Evolutionary conservation across 2,797 vertebrate genomes (phyloP).

Genomic region (Borostomias antarcticus): DNA sequence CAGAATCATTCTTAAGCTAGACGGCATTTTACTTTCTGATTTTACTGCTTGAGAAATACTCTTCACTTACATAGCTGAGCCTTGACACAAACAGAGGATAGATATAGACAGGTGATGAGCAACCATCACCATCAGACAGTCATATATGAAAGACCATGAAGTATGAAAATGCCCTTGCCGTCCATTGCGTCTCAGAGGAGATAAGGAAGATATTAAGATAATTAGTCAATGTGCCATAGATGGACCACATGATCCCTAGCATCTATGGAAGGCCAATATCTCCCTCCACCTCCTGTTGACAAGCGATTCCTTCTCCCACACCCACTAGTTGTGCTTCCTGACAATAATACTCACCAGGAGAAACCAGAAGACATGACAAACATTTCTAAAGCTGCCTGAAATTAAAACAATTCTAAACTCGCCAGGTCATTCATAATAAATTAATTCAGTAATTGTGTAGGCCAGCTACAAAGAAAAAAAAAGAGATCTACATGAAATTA

Average conservation of each 20-base stretch:
- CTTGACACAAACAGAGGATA: background rate
- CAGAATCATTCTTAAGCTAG: background rate
- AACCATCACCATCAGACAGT: background rate
- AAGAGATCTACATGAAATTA: conserved; percentile 69
- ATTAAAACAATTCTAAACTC: conserved; percentile 80
- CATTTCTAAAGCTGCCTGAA: conserved; percentile 66
- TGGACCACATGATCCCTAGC: background rate
- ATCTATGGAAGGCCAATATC: conserved; percentile 26
- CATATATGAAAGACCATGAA: background rate
- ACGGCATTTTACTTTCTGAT: too few relatives aligned
- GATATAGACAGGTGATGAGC: background rate
- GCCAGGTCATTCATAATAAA: conserved; percentile 87
- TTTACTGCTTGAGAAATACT: background rate
- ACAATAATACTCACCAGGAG: conserved; percentile 67
- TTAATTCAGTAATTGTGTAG: conserved; percentile 92
- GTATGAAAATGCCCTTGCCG: background rate
- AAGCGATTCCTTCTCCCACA: conserved; percentile 42
- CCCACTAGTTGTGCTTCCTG: conserved; percentile 67
- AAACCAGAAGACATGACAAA: conserved; percentile 60
- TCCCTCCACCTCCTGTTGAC: conserved; percentile 52
- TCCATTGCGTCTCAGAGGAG: background rate
- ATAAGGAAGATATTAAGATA: background rate
- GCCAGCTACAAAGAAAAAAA: conserved; percentile 93
- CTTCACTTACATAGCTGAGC: background rate
- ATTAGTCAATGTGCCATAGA: background rate